These are phyloP conservation scores for Myrmecobius fasciatus DNA, from an alignment of 2,113 vertebrate species.

Conservation along the genomic window DNA sequence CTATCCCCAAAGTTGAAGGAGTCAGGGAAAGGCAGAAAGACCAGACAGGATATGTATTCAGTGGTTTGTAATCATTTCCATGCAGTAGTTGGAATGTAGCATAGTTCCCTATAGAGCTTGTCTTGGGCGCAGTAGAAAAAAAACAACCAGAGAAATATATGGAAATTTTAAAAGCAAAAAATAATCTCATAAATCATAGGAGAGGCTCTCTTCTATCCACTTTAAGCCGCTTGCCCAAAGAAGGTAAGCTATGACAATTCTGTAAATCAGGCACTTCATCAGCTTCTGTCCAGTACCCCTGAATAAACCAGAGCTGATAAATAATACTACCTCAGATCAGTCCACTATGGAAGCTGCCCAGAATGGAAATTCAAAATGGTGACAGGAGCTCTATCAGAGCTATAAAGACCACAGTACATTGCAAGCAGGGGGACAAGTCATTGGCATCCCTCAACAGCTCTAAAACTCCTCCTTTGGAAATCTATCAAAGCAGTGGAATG, in stretches of 20 bases:
- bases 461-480: not conserved
- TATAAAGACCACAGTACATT: not conserved
- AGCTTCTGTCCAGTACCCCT: not conserved
- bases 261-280: not conserved
- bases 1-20: not conserved
- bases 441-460: not conserved
- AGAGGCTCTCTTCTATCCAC: not conserved
- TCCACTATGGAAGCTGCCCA: not conserved
- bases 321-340: not conserved
- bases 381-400: not conserved
- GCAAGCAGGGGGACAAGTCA: not conserved
- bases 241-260: not conserved
- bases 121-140: not conserved
- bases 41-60: not conserved
- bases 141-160: not conserved
- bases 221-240: not conserved
- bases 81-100: not conserved
- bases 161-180: slow-evolving; percentile 1
- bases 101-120: not conserved
- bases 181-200: not conserved
- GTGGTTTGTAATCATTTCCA: not conserved
- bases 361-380: not conserved
- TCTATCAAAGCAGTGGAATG: not conserved
- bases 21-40: not conserved
- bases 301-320: not conserved